A percentile compares a stretch with the other conserved stretches of the same genome.
Conservation (phyloP, 1,140 invertebrate genomes). For the Neoseiulus cucumeris region DNA sequence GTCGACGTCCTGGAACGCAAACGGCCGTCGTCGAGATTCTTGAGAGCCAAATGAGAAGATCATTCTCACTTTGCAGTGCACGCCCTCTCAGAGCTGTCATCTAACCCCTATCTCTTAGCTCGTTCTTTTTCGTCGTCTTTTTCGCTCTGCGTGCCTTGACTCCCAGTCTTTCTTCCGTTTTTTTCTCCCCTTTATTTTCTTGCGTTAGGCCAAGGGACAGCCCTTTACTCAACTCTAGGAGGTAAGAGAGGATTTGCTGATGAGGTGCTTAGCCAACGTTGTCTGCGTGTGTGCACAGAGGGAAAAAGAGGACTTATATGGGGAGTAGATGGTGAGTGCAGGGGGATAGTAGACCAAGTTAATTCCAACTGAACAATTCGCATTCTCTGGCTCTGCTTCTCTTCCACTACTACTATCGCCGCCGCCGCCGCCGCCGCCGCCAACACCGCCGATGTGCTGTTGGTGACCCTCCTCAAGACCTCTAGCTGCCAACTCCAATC, state of each 20-base stretch:
- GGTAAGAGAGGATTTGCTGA: slow-evolving; percentile 9
- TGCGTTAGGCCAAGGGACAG: neutral
- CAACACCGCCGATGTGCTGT: too few relatives aligned
- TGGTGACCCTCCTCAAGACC: too few relatives aligned
- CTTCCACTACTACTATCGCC: too few relatives aligned
- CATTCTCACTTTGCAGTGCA: slow-evolving; percentile 3
- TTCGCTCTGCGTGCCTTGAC: too few relatives aligned
- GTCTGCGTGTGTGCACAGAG: neutral
- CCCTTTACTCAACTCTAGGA: neutral
- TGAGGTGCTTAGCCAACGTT: slow-evolving; percentile 5
- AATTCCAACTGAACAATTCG: slow-evolving; percentile 11
- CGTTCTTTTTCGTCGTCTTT: too few relatives aligned
- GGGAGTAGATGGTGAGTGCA: neutral
- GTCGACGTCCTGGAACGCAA: too few relatives aligned
- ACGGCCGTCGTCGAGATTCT: too few relatives aligned
- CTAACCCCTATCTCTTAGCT: too few relatives aligned
- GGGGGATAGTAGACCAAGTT: neutral
- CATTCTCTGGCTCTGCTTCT: neutral
- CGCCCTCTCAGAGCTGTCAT: too few relatives aligned
- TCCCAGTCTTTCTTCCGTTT: neutral
- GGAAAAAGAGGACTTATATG: neutral
- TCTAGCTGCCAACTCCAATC: too few relatives aligned
- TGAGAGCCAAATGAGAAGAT: slow-evolving; percentile 4
- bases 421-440: too few relatives aligned
- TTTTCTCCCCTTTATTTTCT: neutral